Base-by-base conservation (phyloP, 1,140 invertebrate genomes). In the Euura saliciscinereae region DNA sequence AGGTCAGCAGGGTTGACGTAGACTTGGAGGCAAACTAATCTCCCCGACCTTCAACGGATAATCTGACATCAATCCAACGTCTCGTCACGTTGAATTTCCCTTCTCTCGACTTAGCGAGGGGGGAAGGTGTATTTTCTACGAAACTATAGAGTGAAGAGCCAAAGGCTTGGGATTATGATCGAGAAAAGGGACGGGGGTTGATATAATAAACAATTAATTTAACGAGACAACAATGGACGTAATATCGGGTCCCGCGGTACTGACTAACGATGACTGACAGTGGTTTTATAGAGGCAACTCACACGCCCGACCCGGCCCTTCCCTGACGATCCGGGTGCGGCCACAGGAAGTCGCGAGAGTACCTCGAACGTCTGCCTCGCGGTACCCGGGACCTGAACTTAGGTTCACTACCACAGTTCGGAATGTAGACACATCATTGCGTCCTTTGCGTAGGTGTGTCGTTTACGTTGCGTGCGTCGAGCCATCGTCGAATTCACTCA, bases 141-240 rank as follows among this genome's bases (percentile, higher is more conserved):
- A 59, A 59, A 59, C 51, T n/a, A 28, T 28, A n/a, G 51, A 11
- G 28, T 28, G 28, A 28, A 28, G 13, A 59, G 51, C 51, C 51
- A 3, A n/a, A n/a, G 51, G 10, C 51, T 59, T 4, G 51, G 28
- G 51, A 59, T 59, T 59, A 59, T 59, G 6, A 8, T 64, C 46
- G 28, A 43, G 43, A 68, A 68, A 65, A 51, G 68, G 51, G 44
- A 28, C 43, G 10, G 11, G 13, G 44, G 73, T 73, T 83, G 82
- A 85, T 78, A 74, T 78, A 77, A 84, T 82, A 82, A 85, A 84
- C 82, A 84, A 84, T 83, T 82, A 82, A 79, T 81, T 78, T 77
- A 76, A 81, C 78, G 76, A 77, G 79, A 70, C 74, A 76, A 81
- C 78, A 82, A 81, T 79, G 71, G 73, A 69, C 71, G 75, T 75